phyloP scores from a whole-genome alignment of 2,888 invertebrate genomes.

The Osmoderma eremita region DNA sequence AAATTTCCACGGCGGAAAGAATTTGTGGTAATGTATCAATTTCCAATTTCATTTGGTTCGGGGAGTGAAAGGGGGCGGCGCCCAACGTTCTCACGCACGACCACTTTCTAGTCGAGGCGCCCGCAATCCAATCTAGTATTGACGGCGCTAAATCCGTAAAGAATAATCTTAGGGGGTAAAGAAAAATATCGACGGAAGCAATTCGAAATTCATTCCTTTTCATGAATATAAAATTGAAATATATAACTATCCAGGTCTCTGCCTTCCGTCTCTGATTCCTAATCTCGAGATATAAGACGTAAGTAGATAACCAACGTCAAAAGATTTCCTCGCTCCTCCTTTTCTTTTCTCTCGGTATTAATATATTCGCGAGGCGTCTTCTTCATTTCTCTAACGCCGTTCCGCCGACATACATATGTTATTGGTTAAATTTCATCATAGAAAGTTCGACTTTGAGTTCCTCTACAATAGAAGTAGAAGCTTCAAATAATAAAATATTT shows the following conservation, averaged over 20 bases:
- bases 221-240: constrained; percentile 37
- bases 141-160: constrained; percentile 33
- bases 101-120: constrained; percentile 9
- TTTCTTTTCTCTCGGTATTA: too few species aligned
- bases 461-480: too few species aligned
- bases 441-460: too few species aligned
- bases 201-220: constrained; percentile 32
- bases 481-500: too few species aligned
- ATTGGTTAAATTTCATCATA: too few species aligned
- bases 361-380: too few species aligned
- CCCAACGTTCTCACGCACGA: constrained; percentile 27
- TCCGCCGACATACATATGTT: too few species aligned
- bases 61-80: constrained; percentile 4
- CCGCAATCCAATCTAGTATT: constrained; percentile 26
- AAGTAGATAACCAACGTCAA: too few species aligned
- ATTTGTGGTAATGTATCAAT: constrained; percentile 30
- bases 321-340: too few species aligned
- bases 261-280: not conserved
- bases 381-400: too few species aligned
- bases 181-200: constrained; percentile 34
- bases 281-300: constrained; percentile 4
- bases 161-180: constrained; percentile 25
- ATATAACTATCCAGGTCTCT: constrained; percentile 2
- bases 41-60: constrained; percentile 28
- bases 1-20: constrained; percentile 12